Conservation (phyloP, 2,888 invertebrate genomes). For the Plebejus melissa region DNA sequence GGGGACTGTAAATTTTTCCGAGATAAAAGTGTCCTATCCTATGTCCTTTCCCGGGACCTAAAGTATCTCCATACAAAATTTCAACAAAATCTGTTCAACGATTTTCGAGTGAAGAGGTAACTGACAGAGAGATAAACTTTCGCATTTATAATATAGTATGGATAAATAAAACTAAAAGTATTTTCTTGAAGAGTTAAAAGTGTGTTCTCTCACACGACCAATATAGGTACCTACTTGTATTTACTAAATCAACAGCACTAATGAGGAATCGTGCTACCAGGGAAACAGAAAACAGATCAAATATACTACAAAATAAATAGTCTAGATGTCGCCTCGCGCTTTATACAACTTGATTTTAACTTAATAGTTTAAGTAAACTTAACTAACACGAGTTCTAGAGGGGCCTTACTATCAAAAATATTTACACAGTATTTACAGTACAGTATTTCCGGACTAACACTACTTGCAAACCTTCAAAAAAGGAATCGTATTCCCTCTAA, state of each 20-base stretch:
- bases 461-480: too few species aligned
- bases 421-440: too few species aligned
- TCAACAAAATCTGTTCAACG: too few species aligned
- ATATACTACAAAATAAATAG: constrained; percentile 13
- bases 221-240: neutral
- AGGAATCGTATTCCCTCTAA: too few species aligned
- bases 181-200: constrained; percentile 7
- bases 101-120: too few species aligned
- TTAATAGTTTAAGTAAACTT: neutral
- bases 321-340: neutral
- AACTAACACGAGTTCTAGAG: neutral
- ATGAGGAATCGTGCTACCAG: constrained; percentile 29
- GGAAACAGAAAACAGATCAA: constrained; percentile 18
- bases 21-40: too few species aligned
- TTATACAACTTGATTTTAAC: constrained; percentile 1
- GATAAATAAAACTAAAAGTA: neutral
- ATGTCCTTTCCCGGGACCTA: too few species aligned
- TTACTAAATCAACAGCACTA: constrained; percentile 19
- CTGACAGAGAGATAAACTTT: too few species aligned
- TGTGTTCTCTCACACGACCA: neutral
- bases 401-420: neutral
- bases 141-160: too few species aligned
- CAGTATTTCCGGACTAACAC: too few species aligned
- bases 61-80: too few species aligned
- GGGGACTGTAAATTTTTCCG: too few species aligned